These are phyloP conservation scores for Colossoma macropomum DNA, from an alignment of 2,113 vertebrate species.

Conservation along the genomic window DNA sequence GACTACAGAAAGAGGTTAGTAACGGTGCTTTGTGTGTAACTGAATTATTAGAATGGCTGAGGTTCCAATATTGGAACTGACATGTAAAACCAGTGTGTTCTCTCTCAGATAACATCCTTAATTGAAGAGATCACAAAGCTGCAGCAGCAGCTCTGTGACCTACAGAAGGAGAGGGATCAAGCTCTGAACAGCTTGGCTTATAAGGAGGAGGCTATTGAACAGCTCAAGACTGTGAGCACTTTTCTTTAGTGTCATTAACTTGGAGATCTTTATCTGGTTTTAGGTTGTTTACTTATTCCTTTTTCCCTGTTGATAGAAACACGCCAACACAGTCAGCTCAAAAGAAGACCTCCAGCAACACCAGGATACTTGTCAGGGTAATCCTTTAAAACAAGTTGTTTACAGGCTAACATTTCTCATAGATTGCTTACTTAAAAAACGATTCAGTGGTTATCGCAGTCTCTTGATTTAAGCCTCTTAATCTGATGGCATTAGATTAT, in stretches of 20 bases:
- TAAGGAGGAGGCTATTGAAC: constrained; percentile 79
- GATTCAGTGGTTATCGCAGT: neutral
- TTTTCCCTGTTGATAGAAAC: constrained; percentile 71
- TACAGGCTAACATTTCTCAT: neutral
- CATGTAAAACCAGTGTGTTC: neutral
- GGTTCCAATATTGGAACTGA: neutral
- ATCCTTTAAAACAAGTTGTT: constrained; percentile 28
- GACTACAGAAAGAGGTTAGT: constrained; percentile 81
- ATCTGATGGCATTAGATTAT: neutral
- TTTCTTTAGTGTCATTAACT: neutral
- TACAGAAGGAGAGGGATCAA: constrained; percentile 76
- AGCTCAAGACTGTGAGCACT: constrained; percentile 73
- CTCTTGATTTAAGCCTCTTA: neutral
- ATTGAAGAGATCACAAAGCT: constrained; percentile 75
- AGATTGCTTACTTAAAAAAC: too few species aligned
- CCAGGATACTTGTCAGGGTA: constrained; percentile 75
- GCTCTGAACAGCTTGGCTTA: constrained; percentile 70
- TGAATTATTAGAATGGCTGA: neutral
- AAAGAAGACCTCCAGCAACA: constrained; percentile 73
- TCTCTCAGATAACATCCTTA: constrained; percentile 76
- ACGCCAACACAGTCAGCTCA: constrained; percentile 63
- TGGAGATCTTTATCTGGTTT: neutral
- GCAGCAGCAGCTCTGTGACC: constrained; percentile 74
- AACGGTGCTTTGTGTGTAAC: neutral
- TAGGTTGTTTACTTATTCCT: constrained; percentile 16